Evolutionary conservation across 1,140 invertebrate genomes (phyloP), one percentile per base, ranked within the genome.

Genomic region (Orchesella cincta): DNA sequence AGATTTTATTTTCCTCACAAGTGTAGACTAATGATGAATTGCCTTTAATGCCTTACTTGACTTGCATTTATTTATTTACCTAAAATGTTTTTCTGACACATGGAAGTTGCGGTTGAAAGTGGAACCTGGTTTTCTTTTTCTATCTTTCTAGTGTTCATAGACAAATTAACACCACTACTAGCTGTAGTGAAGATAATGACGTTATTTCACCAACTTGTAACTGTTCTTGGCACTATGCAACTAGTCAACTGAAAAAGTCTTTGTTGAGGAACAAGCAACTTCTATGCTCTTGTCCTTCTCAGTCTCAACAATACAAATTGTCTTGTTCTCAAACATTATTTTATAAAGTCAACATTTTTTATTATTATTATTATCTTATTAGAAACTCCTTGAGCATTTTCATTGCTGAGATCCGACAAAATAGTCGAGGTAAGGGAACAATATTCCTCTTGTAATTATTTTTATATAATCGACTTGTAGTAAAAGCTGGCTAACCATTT

Each of bases 341-440:
- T 20, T n/a, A 39, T 73, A 28, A 3, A 31, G 14, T n/a, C 35
- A n/a, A n/a, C n/a, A 73, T 26, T 73, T 73, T 73, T 3, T 71
- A 23, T 73, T 73, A 73, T 73, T 73, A 16, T 51, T 36, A 18
- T 73, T 46, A 71, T 70, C 73, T 78, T 75, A 23, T 78, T 72
- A 78, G 76, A 62, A 75, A 80, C 16, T 80, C 79, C 14, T 34
- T 73, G 14, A 52, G 54, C n/a, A 72, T 74, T 35, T 80, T 80
- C 54, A 1, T 78, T 0, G 23, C 8, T 23, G 78, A 81, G 71
- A 23, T 78, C 3, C 1, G 72, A 0, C 67, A 77, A 20, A 77
- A 79, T 79, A 81, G 80, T 14, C 78, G 76, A 81, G 78, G 80
- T 81, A 57, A 57, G 39, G 5, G 12, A 57, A 57, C n/a, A 14